A percentile compares a stretch with the other conserved stretches of the same genome.
These are phyloP conservation scores for Fragum whitleyi DNA, from an alignment of 2,888 invertebrate genomes.

Conservation along the genomic window DNA sequence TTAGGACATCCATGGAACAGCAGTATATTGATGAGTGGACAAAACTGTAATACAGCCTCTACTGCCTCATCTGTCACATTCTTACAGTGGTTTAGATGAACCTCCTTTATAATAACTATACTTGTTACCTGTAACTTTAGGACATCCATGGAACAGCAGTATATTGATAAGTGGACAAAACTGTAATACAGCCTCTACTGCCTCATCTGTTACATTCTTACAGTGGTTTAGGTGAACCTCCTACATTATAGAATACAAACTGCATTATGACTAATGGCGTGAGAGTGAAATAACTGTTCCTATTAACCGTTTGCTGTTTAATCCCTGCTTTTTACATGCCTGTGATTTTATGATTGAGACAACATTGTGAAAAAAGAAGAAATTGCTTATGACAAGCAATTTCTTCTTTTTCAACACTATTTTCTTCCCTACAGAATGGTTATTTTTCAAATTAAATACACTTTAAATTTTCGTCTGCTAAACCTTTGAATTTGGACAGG, in stretches of 20 bases:
- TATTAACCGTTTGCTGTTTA: too few species aligned
- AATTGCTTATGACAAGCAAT: too few species aligned
- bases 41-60: conserved; percentile 79
- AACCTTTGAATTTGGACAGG: too few species aligned
- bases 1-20: conserved; percentile 84
- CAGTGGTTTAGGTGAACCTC: conserved; percentile 83
- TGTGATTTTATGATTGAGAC: too few species aligned
- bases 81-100: conserved; percentile 80
- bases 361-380: too few species aligned
- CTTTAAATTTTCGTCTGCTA: too few species aligned
- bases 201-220: conserved; percentile 79
- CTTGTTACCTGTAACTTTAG: conserved; percentile 83
- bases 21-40: conserved; percentile 79
- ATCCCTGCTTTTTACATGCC: too few species aligned
- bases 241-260: conserved; percentile 63
- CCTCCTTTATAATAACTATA: conserved; percentile 72
- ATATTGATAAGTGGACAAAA: conserved; percentile 80
- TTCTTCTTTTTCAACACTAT: too few species aligned
- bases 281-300: too few species aligned
- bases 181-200: conserved; percentile 80
- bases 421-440: too few species aligned
- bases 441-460: too few species aligned
- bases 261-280: too few species aligned
- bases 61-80: conserved; percentile 82
- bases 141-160: conserved; percentile 83